phyloP scores from a whole-genome alignment of 2,113 vertebrate species.

The Salvelinus fontinalis region DNA sequence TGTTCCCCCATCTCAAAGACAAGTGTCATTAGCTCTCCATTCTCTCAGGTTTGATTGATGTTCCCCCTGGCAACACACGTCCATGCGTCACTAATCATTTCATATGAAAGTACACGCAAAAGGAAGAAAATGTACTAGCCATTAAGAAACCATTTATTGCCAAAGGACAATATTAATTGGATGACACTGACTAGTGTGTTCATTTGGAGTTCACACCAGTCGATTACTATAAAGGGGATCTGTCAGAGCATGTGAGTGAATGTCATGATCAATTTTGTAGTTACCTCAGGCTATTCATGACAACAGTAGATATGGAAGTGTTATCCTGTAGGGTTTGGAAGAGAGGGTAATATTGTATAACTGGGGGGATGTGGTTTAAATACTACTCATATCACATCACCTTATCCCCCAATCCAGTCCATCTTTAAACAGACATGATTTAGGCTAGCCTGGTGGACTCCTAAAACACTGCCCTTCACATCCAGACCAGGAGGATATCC shows the following conservation, averaged over 20 bases:
- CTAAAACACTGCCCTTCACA: constrained; percentile 44
- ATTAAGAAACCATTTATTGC: constrained; percentile 66
- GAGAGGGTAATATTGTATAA: neutral
- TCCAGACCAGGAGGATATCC: constrained; percentile 27
- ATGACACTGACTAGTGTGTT: constrained; percentile 55
- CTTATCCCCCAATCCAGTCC: neutral
- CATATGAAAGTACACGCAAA: constrained; percentile 54
- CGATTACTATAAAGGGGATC: constrained; percentile 9
- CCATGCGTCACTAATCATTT: constrained; percentile 70
- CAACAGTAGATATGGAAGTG: neutral
- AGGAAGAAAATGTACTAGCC: constrained; percentile 61
- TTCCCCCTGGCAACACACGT: constrained; percentile 43
- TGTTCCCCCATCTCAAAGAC: constrained; percentile 40
- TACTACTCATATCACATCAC: neutral
- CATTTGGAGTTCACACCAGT: constrained; percentile 48
- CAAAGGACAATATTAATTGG: constrained; percentile 51
- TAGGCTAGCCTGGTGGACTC: constrained; percentile 3
- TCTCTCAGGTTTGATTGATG: constrained; percentile 65
- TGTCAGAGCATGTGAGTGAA: neutral
- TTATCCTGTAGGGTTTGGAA: neutral
- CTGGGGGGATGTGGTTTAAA: neutral
- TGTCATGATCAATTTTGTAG: neutral
- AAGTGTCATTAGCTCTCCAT: constrained; percentile 58
- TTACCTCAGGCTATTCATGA: neutral
- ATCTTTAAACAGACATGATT: constrained; percentile 9